Evolutionary conservation across 2,113 vertebrate genomes (phyloP).

Genomic region (Lonchura striata): DNA sequence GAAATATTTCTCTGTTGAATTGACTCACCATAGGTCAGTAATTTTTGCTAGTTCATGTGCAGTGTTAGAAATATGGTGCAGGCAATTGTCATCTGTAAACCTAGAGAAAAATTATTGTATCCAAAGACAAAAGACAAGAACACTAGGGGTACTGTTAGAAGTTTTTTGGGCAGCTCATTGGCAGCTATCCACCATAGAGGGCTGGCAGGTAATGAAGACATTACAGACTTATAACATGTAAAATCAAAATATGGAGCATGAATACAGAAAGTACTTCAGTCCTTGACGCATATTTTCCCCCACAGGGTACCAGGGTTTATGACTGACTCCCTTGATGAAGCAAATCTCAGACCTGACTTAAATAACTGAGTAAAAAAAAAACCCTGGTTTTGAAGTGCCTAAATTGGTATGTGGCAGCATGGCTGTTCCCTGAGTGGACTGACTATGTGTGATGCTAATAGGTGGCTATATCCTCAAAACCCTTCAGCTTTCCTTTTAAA

Average conservation of each 20-base stretch:
- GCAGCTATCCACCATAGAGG: neutral
- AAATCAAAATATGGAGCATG: neutral
- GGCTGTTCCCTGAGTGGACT: neutral
- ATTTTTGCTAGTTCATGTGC: neutral
- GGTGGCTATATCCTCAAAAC: neutral
- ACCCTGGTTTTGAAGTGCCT: neutral
- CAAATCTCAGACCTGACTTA: neutral
- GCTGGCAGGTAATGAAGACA: neutral
- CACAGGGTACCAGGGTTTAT: neutral
- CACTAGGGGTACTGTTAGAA: neutral
- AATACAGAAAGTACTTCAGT: neutral
- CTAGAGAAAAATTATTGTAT: neutral
- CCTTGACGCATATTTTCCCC: neutral
- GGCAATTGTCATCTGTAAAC: neutral
- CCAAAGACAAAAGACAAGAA: neutral
- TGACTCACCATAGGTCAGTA: neutral
- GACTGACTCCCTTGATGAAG: neutral
- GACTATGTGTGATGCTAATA: neutral
- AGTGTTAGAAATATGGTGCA: neutral
- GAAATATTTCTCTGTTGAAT: neutral
- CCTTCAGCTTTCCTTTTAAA: neutral
- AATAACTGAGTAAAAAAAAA: neutral
- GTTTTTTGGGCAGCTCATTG: neutral
- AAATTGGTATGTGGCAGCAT: neutral
- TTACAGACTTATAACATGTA: neutral